A percentile compares a stretch with the other conserved stretches of the same genome.
Evolutionary conservation across 53 echinoderm and acorn worm species (phyloP).

Genomic region (Pentamera pediparva): DNA sequence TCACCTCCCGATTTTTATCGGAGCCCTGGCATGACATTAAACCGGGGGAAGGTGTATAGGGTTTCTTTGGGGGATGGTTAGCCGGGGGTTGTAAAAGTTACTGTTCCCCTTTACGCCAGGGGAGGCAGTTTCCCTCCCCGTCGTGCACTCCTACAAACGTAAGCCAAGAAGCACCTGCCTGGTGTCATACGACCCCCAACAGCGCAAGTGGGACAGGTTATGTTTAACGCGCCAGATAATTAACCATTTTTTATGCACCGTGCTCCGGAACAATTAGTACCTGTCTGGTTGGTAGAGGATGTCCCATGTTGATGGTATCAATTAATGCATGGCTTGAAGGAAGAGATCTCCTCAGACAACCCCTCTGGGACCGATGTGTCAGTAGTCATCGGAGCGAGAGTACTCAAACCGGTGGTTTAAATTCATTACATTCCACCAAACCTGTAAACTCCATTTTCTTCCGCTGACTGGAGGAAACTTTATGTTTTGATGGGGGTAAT

Average conservation of each 20-base stretch:
- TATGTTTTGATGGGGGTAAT: too few relatives aligned
- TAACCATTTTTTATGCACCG: slow-evolving; percentile 24
- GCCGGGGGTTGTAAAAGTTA: slow-evolving; percentile 24
- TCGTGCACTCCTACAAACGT: slow-evolving; percentile 17
- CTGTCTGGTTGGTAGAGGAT: too few relatives aligned
- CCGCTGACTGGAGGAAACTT: too few relatives aligned
- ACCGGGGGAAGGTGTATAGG: slow-evolving; percentile 17
- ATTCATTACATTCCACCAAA: too few relatives aligned
- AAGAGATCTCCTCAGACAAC: too few relatives aligned
- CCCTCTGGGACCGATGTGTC: too few relatives aligned
- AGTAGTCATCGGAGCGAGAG: too few relatives aligned
- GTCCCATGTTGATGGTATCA: too few relatives aligned
- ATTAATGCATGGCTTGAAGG: too few relatives aligned
- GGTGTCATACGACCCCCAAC: slow-evolving; percentile 16
- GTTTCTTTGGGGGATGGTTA: slow-evolving; percentile 16
- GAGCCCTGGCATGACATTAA: slow-evolving; percentile 19
- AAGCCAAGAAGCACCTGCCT: slow-evolving; percentile 20
- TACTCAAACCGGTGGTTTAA: too few relatives aligned
- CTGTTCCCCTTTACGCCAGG: slow-evolving; percentile 3
- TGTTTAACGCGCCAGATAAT: slow-evolving; percentile 5
- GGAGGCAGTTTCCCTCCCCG: not conserved
- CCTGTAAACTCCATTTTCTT: too few relatives aligned
- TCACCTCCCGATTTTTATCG: slow-evolving; percentile 31
- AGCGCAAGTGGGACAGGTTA: slow-evolving; percentile 19
- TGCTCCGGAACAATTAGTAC: too few relatives aligned